Evolutionary conservation across 2,113 vertebrate genomes (phyloP).

Genomic region (Megaleporinus macrocephalus): DNA sequence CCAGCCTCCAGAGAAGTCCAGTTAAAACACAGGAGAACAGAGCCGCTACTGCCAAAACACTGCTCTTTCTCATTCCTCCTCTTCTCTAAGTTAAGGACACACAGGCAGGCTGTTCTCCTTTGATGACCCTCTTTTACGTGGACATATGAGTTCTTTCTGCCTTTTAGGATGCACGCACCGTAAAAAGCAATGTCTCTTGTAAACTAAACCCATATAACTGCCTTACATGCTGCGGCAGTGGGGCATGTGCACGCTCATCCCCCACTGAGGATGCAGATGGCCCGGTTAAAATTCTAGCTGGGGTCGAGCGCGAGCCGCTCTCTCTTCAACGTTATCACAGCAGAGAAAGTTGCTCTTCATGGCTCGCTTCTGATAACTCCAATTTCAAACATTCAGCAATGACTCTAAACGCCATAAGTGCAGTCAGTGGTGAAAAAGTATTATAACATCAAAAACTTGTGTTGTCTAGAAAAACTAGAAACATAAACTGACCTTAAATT

Average conservation of each 20-base stretch:
- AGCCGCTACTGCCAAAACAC: constrained; percentile 9
- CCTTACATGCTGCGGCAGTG: neutral
- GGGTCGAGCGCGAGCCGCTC: neutral
- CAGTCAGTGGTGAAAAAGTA: neutral
- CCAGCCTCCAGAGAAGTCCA: neutral
- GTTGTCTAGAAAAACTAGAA: neutral
- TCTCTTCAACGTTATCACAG: constrained; percentile 6
- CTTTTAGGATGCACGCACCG: neutral
- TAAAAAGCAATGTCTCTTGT: neutral
- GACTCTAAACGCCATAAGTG: neutral
- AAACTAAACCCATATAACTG: constrained; percentile 42
- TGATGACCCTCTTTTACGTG: neutral
- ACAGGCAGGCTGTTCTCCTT: neutral
- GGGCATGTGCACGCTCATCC: neutral
- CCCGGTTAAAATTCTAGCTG: neutral
- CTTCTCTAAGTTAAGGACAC: neutral
- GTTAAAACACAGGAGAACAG: constrained; percentile 30
- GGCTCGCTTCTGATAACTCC: constrained; percentile 8
- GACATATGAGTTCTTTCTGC: neutral
- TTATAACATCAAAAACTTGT: neutral
- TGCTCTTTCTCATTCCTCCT: neutral
- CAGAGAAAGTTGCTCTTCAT: constrained; percentile 8
- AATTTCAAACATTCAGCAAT: constrained; percentile 19
- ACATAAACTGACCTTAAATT: too few species aligned
- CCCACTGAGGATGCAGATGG: constrained; percentile 24